Evolutionary conservation across 2,113 vertebrate genomes (phyloP).

Genomic region (Chiloscyllium plagiosum): DNA sequence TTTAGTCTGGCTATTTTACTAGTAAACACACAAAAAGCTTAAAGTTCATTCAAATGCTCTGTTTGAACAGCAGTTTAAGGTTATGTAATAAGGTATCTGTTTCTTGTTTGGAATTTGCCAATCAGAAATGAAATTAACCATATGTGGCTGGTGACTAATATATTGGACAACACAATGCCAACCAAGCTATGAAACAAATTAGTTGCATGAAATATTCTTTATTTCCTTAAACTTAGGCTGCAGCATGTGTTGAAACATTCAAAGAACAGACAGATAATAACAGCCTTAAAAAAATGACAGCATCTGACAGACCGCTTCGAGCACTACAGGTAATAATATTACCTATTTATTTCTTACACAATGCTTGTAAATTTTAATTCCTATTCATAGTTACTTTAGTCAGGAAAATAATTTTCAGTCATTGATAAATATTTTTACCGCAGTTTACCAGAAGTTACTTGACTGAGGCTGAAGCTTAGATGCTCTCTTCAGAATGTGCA

Average conservation of each 20-base stretch:
- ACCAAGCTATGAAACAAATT: background rate
- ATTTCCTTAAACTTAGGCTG: background rate
- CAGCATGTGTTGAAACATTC: background rate
- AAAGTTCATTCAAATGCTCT: background rate
- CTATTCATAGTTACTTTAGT: background rate
- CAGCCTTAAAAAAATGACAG: background rate
- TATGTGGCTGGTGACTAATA: background rate
- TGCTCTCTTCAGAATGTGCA: background rate
- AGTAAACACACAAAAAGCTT: background rate
- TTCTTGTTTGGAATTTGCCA: background rate
- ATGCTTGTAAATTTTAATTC: background rate
- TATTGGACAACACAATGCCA: background rate
- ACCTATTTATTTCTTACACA: constrained; percentile 1
- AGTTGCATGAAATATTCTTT: background rate
- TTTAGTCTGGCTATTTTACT: background rate
- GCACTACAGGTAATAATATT: background rate
- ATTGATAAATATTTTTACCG: too few relatives aligned
- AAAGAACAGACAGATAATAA: background rate
- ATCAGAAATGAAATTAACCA: background rate
- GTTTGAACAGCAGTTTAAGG: background rate
- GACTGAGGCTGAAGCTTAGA: background rate
- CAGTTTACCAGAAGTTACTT: background rate
- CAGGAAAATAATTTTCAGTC: background rate
- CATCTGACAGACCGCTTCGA: background rate
- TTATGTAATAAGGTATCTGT: background rate